These are phyloP conservation scores for Pedicia rivosa DNA, from an alignment of 2,888 invertebrate species.

Conservation along the genomic window DNA sequence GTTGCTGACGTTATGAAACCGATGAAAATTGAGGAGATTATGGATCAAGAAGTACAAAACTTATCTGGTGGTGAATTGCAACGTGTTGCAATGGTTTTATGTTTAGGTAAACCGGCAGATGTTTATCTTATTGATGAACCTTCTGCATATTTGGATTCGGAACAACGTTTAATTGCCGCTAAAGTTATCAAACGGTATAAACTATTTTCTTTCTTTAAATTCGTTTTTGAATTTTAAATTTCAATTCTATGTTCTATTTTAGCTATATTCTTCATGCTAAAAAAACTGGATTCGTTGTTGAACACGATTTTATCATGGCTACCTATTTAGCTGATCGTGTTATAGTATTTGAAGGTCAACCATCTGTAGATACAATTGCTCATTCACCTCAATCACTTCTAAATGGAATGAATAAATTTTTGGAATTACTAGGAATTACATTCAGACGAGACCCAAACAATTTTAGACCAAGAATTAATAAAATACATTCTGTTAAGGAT, in stretches of 20 bases:
- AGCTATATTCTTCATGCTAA: conserved; percentile 96
- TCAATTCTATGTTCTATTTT: conserved; percentile 14
- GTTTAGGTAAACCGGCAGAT: conserved; percentile 96
- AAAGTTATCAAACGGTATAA: conserved; percentile 97
- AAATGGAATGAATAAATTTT: conserved; percentile 96
- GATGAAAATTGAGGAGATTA: conserved; percentile 88
- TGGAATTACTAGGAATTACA: conserved; percentile 89
- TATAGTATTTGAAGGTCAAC: conserved; percentile 92
- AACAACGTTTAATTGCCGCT: conserved; percentile 98
- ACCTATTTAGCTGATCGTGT: conserved; percentile 97
- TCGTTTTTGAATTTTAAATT: neutral
- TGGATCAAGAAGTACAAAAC: conserved; percentile 97
- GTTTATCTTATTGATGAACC: conserved; percentile 98
- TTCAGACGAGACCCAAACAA: conserved; percentile 98
- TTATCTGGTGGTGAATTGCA: conserved; percentile 99
- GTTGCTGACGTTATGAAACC: conserved; percentile 98
- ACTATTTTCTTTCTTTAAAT: conserved; percentile 6
- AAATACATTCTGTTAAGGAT: conserved; percentile 91
- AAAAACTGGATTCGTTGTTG: conserved; percentile 98
- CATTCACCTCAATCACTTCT: conserved; percentile 84
- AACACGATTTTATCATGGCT: conserved; percentile 99
- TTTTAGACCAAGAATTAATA: conserved; percentile 96
- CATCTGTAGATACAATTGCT: conserved; percentile 78
- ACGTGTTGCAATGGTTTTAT: conserved; percentile 88
- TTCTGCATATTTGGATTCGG: conserved; percentile 97